Percentiles rank a stretch among this genome's conserved stretches.
These are phyloP conservation scores for Poecilia wingei DNA, from an alignment of 2,797 vertebrate genomes.

Conservation along the genomic window DNA sequence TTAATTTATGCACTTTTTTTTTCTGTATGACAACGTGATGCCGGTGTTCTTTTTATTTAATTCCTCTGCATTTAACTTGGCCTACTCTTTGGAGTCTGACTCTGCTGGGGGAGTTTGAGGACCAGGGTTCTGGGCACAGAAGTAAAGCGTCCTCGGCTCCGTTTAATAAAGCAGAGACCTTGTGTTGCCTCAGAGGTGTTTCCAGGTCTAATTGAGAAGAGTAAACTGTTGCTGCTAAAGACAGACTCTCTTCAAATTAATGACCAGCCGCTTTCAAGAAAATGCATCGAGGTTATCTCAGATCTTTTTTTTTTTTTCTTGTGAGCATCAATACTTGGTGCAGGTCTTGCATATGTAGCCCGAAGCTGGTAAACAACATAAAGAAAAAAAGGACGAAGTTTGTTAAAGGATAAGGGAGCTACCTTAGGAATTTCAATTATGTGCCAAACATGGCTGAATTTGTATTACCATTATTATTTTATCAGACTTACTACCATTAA, in stretches of 20 bases:
- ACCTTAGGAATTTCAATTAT: constrained; percentile 55
- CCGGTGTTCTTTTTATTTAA: neutral
- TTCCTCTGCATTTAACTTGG: neutral
- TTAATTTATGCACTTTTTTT: constrained; percentile 10
- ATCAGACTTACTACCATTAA: neutral
- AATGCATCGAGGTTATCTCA: constrained; percentile 33
- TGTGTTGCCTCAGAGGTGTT: constrained; percentile 54
- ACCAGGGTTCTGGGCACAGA: constrained; percentile 43
- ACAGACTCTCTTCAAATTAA: constrained; percentile 53
- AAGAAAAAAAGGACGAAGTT: constrained; percentile 33
- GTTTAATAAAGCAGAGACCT: constrained; percentile 74
- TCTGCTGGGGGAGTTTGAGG: constrained; percentile 63
- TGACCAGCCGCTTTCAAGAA: constrained; percentile 37
- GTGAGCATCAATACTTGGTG: constrained; percentile 31
- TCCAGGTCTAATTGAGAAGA: constrained; percentile 64
- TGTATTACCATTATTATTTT: constrained; percentile 16
- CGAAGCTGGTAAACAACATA: constrained; percentile 66
- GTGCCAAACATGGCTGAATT: constrained; percentile 17
- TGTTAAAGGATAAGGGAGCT: constrained; percentile 29
- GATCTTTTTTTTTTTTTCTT: constrained; percentile 28
- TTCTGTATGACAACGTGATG: neutral
- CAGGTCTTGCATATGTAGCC: constrained; percentile 32
- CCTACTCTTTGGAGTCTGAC: constrained; percentile 18
- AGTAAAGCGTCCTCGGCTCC: constrained; percentile 58
- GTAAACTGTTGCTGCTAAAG: constrained; percentile 51